Conservation (phyloP, 2,797 vertebrate species). For the Momotus momota region DNA sequence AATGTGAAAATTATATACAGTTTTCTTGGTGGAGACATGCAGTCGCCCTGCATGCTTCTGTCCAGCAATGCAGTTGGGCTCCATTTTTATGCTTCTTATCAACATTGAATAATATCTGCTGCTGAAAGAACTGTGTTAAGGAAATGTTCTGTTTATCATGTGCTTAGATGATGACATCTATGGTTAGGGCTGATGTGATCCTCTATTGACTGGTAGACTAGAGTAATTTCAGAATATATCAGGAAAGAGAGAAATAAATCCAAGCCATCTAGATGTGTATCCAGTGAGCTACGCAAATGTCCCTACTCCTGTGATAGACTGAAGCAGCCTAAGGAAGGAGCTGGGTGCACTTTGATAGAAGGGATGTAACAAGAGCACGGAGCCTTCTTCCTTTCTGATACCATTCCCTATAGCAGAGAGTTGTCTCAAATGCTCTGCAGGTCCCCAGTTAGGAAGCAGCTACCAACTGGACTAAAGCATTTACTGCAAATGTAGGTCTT, state of each 20-base stretch:
- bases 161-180: neutral
- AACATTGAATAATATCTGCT: neutral
- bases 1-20: neutral
- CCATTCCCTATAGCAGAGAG: neutral
- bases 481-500: neutral
- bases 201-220: neutral
- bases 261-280: neutral
- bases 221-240: neutral
- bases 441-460: neutral
- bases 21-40: neutral
- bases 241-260: neutral
- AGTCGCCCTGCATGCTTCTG: neutral
- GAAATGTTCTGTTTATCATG: neutral
- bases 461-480: neutral
- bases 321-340: neutral
- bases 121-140: neutral
- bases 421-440: neutral
- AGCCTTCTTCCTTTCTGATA: neutral
- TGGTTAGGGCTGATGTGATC: fast-evolving
- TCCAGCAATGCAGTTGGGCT: neutral
- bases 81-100: neutral
- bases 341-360: neutral
- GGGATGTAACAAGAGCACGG: neutral
- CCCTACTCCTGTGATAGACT: neutral
- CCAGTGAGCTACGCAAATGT: neutral